A percentile compares a stretch with the other conserved stretches of the same genome.
Evolutionary conservation across 2,113 vertebrate species (phyloP).

Genomic region (Mellivora capensis): DNA sequence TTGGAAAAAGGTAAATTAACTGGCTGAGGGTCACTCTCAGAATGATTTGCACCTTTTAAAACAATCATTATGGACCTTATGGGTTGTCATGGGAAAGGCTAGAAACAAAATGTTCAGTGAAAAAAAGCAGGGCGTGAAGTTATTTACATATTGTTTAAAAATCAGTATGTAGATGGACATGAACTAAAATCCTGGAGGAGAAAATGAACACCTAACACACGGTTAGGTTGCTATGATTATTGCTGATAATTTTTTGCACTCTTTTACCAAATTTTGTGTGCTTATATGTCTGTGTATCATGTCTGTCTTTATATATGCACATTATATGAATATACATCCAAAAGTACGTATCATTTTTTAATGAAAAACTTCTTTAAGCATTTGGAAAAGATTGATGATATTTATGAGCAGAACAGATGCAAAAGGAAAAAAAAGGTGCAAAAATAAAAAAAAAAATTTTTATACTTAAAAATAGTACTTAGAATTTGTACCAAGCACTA

Average conservation of each 20-base stretch:
- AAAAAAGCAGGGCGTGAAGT: background rate
- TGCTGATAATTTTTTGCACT: background rate
- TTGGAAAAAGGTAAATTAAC: too few species aligned
- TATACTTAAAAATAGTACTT: background rate
- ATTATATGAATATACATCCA: background rate
- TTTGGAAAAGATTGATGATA: constrained; percentile 8
- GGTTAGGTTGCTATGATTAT: background rate
- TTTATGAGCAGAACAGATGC: background rate
- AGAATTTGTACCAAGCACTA: background rate
- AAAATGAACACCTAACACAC: background rate
- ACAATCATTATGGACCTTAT: background rate
- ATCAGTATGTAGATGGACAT: background rate
- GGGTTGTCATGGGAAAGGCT: background rate
- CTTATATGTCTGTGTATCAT: background rate
- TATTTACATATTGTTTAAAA: background rate
- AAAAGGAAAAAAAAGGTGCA: background rate
- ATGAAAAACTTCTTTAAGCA: background rate
- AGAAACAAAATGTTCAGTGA: background rate
- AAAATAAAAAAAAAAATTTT: background rate
- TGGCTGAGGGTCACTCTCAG: background rate
- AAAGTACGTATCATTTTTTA: background rate
- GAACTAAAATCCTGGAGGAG: background rate
- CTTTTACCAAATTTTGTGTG: background rate
- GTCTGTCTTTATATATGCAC: background rate
- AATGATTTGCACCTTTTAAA: background rate